Percentiles rank a stretch among this genome's conserved stretches.
These are phyloP conservation scores for Sylvilagus floridanus DNA, from an alignment of 2,797 vertebrate genomes.

Conservation along the genomic window DNA sequence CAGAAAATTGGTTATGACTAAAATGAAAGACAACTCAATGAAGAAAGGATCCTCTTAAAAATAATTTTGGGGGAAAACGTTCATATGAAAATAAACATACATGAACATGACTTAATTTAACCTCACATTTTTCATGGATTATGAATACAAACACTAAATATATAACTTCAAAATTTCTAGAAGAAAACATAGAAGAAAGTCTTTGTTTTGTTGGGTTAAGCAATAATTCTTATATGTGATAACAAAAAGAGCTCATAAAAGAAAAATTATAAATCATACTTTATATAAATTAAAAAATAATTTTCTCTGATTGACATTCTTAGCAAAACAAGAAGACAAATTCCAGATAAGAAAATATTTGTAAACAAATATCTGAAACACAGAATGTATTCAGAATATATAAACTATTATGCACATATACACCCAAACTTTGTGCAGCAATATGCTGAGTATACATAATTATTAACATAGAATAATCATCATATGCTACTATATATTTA, in stretches of 20 bases:
- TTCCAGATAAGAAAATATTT: neutral
- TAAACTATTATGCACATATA: neutral
- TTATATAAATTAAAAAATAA: neutral
- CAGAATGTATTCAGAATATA: neutral
- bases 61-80: neutral
- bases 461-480: neutral
- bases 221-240: neutral
- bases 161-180: neutral
- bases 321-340: slow-evolving; percentile 1
- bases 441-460: neutral
- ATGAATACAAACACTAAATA: neutral
- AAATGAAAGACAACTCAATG: neutral
- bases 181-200: neutral
- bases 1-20: neutral
- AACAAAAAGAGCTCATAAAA: neutral
- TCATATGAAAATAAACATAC: neutral
- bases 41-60: neutral
- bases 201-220: neutral
- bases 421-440: neutral
- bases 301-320: neutral
- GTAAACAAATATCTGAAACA: neutral
- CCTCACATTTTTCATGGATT: neutral
- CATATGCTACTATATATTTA: too few species aligned
- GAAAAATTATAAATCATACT: neutral
- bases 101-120: neutral